phyloP scores from a whole-genome alignment of 2,888 invertebrate species.

The Deilephila elpenor region DNA sequence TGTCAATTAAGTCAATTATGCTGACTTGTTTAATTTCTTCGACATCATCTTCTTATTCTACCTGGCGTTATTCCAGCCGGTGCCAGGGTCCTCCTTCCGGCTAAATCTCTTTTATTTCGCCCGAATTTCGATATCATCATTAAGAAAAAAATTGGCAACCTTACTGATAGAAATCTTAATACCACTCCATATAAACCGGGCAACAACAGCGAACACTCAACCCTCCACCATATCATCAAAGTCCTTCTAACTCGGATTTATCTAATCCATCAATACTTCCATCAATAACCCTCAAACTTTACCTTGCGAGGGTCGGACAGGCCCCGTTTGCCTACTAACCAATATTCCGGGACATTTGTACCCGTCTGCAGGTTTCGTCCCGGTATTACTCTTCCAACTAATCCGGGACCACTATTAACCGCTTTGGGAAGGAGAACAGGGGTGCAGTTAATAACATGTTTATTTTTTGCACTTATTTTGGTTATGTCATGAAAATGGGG shows the following conservation, averaged over 20 bases:
- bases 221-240: slow-evolving; percentile 9
- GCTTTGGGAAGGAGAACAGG: slow-evolving; percentile 45
- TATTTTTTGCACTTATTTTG: too few relatives aligned
- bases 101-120: too few relatives aligned
- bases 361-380: slow-evolving; percentile 52
- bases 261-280: slow-evolving; percentile 31
- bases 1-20: too few relatives aligned
- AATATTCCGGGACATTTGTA: slow-evolving; percentile 61
- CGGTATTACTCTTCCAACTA: slow-evolving; percentile 55
- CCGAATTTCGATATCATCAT: too few relatives aligned
- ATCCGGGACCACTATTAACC: slow-evolving; percentile 67
- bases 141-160: too few relatives aligned
- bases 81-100: too few relatives aligned
- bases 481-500: too few relatives aligned
- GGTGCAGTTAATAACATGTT: slow-evolving; percentile 34
- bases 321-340: slow-evolving; percentile 50
- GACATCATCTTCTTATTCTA: too few relatives aligned
- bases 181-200: background rate
- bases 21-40: too few relatives aligned
- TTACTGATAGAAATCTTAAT: background rate
- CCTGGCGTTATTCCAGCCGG: too few relatives aligned
- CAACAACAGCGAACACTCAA: too few relatives aligned
- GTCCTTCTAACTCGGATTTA: slow-evolving; percentile 7
- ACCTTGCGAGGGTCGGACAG: slow-evolving; percentile 30
- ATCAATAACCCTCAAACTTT: slow-evolving; percentile 35